These are phyloP conservation scores for Neotoma lepida DNA, from an alignment of 2,113 vertebrate species.

Conservation along the genomic window DNA sequence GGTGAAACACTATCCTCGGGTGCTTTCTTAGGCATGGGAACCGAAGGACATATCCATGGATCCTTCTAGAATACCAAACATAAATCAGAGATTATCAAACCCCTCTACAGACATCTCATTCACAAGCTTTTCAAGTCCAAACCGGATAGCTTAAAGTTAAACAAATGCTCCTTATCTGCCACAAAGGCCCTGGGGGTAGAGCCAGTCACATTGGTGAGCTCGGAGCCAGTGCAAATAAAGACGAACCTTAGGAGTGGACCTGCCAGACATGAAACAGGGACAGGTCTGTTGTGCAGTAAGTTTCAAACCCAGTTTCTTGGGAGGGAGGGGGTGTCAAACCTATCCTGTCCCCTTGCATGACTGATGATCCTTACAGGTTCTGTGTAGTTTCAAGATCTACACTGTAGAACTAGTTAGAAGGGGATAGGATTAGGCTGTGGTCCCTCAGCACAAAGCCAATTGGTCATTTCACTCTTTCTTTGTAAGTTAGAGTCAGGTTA, in stretches of 20 bases:
- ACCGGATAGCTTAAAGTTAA: not conserved
- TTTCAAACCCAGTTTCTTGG: not conserved
- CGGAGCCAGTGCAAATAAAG: slow-evolving; percentile 47
- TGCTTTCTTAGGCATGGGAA: not conserved
- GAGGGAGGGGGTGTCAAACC: not conserved
- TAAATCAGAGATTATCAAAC: not conserved
- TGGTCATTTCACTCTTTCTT: not conserved
- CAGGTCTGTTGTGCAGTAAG: not conserved
- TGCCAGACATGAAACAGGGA: not conserved
- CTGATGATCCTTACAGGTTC: not conserved
- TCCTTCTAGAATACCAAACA: not conserved
- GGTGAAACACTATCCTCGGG: not conserved
- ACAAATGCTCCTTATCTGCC: not conserved
- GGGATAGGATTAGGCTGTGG: not conserved
- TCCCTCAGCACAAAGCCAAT: not conserved
- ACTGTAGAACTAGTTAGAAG: not conserved
- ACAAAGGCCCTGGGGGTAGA: not conserved
- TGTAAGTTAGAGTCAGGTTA: not conserved
- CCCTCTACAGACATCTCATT: not conserved
- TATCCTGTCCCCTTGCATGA: not conserved
- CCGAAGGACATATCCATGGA: too few relatives aligned
- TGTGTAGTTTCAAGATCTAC: not conserved
- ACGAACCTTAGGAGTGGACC: not conserved
- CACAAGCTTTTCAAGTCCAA: not conserved
- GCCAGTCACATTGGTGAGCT: not conserved